Evolutionary conservation across 2,113 vertebrate species (phyloP), one percentile per base, ranked within the genome.

Genomic region (Mus pahari): DNA sequence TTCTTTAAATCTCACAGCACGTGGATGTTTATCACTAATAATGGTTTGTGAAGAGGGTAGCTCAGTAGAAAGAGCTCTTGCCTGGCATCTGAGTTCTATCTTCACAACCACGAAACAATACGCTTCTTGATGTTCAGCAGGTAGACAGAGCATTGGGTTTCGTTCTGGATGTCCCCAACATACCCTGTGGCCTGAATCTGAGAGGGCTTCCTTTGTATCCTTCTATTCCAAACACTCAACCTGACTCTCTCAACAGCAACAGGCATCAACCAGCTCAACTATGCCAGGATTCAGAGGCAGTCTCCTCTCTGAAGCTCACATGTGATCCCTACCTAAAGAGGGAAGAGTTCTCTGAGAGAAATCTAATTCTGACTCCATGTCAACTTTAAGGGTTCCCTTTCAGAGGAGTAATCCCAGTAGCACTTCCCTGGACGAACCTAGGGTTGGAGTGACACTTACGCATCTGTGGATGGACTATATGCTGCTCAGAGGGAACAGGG

Each of bases 61-160:
- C 81, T 84, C 39, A 64, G 58, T 12, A 64, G 82, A 28, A 39
- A 64, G 58, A 84, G 28, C 39, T 64, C 39, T 64, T 45, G 60
- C 17, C 39, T 28, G 39, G 55, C 1, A 83, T 22, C 60, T 7
- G n/a, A 26, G 19, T 24, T 24, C 39, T 36, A 62, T 20, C 36
- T 31, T 28, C n/a, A 60, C 26, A 58, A 89, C 26, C 6, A 45
- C 31, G 28, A 28, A 53, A 39, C 36, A 68, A 20, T 48, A 45
- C 50, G n/a, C 50, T 28, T 2, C 13, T 3, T 2, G 9, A 36
- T 20, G 48, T 42, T 60, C 1, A 28, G 74, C 58, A 62, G 91
- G 31, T 0, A 6, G 33, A 1, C 0, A 6, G 33, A 1, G 13
- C 36, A 5, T 20, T 90, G 64, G 42, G 1, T 36, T 70, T 81